Evolutionary conservation across 2,797 vertebrate species (phyloP).

Genomic region (Lithobates sylvaticus): DNA sequence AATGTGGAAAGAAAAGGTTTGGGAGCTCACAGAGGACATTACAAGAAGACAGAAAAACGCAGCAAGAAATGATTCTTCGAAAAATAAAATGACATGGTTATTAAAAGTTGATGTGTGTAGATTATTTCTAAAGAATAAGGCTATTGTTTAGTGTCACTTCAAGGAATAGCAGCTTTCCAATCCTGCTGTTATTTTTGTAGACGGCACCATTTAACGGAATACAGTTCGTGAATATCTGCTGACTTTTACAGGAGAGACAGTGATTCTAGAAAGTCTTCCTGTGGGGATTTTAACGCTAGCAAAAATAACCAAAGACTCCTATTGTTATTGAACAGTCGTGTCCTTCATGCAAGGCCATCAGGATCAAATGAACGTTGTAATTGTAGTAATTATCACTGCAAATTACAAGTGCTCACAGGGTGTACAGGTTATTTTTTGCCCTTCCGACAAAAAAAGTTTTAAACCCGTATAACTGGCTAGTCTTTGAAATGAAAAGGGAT

Average conservation of each 20-base stretch:
- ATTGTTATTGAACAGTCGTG: conserved; percentile 31
- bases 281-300: background rate
- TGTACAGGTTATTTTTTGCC: conserved; percentile 3
- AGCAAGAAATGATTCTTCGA: too few relatives aligned
- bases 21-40: too few relatives aligned
- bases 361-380: conserved; percentile 17
- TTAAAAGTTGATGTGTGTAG: too few relatives aligned
- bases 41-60: too few relatives aligned
- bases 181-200: conserved; percentile 5
- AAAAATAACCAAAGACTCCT: conserved; percentile 31
- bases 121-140: too few relatives aligned
- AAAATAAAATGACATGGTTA: too few relatives aligned
- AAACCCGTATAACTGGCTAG: background rate
- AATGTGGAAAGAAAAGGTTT: too few relatives aligned
- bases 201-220: conserved; percentile 1
- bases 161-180: background rate
- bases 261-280: too few relatives aligned
- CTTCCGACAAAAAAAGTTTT: background rate
- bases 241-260: conserved; percentile 16
- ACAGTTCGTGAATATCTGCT: background rate
- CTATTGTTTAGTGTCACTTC: too few relatives aligned
- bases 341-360: conserved; percentile 48
- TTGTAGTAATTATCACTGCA: conserved; percentile 34
- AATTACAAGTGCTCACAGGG: conserved; percentile 15
- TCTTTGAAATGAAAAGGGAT: too few relatives aligned